A percentile compares a stretch with the other conserved stretches of the same genome.
phyloP scores from a whole-genome alignment of 2,797 vertebrate genomes.

The Anas bernieri region DNA sequence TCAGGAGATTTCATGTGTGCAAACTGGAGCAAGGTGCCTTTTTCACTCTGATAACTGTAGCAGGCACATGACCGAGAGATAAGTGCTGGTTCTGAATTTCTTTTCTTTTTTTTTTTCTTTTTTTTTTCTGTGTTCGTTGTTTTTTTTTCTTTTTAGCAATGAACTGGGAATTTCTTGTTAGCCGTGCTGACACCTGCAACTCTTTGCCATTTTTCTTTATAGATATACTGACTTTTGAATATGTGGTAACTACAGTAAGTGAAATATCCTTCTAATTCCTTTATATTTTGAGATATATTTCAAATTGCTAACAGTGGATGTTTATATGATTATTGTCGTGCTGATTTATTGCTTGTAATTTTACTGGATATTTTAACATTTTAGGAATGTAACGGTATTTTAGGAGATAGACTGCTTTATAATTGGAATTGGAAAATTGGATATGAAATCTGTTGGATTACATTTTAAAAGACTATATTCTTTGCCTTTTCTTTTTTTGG shows the following conservation, averaged over 20 bases:
- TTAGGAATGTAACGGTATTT: background rate
- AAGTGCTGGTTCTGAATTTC: background rate
- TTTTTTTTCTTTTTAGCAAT: background rate
- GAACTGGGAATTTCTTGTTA: background rate
- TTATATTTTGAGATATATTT: background rate
- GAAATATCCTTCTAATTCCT: background rate
- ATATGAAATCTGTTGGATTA: background rate
- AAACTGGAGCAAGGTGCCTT: conserved; percentile 55
- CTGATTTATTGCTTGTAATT: background rate
- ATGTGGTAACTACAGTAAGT: conserved; percentile 56
- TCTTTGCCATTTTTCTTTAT: background rate
- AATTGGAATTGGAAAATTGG: background rate
- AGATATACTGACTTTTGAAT: background rate
- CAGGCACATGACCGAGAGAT: background rate
- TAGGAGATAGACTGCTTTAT: background rate
- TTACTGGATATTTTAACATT: background rate
- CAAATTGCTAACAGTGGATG: background rate
- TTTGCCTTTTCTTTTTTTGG: background rate
- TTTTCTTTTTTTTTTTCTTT: background rate
- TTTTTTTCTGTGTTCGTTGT: background rate
- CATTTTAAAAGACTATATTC: background rate
- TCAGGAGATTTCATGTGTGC: background rate
- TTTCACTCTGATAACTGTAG: conserved; percentile 34
- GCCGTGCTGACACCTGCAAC: background rate
- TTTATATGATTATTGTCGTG: background rate